Evolutionary conservation across 2,888 invertebrate species (phyloP).

Genomic region (Agrochola litura): DNA sequence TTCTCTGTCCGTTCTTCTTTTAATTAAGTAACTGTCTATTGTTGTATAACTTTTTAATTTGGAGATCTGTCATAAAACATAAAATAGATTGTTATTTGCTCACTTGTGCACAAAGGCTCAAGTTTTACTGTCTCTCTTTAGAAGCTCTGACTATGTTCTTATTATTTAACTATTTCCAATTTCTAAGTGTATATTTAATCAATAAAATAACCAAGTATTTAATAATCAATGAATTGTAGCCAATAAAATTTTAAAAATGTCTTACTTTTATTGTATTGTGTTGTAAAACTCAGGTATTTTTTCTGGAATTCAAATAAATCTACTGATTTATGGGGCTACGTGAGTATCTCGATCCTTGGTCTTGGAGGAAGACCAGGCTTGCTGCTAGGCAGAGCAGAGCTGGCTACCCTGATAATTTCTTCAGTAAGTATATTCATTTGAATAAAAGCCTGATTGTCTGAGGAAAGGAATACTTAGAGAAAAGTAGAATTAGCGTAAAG

Average conservation of each 20-base stretch:
- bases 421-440: neutral
- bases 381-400: neutral
- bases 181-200: conserved; percentile 19
- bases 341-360: neutral
- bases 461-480: too few species aligned
- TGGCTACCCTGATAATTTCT: neutral
- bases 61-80: neutral
- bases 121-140: neutral
- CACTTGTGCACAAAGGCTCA: neutral
- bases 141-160: neutral
- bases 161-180: neutral
- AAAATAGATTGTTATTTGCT: neutral
- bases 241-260: conserved; percentile 15
- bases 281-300: neutral
- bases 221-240: neutral
- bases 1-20: neutral
- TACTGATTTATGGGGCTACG: neutral
- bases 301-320: neutral
- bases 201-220: neutral
- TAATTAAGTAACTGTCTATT: neutral
- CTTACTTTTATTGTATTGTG: conserved; percentile 15
- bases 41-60: neutral
- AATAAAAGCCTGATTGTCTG: neutral
- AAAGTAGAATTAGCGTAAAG: too few species aligned
- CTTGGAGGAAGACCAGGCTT: neutral